Conservation (phyloP, 2,113 vertebrate species). For the Pseudorhombus dupliciocellatus region DNA sequence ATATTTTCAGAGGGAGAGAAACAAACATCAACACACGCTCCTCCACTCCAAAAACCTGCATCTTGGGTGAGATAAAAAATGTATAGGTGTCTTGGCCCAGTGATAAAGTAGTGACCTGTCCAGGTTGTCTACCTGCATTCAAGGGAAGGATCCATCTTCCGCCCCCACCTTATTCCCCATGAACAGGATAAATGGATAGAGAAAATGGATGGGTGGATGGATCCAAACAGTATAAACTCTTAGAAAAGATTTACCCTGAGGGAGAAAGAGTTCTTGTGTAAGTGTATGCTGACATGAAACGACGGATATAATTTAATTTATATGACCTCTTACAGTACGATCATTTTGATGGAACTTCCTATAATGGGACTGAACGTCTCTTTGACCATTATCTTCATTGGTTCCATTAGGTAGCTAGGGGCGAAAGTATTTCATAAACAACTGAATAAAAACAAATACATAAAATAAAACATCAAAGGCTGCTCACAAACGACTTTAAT, state of each 20-base stretch:
- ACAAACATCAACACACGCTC: constrained; percentile 11
- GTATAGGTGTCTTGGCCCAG: constrained; percentile 2
- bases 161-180: neutral
- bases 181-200: neutral
- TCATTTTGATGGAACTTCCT: neutral
- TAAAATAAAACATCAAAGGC: neutral
- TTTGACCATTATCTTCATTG: neutral
- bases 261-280: neutral
- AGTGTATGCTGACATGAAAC: neutral
- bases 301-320: neutral
- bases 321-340: too few species aligned
- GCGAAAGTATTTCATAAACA: neutral
- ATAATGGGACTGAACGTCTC: neutral
- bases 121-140: constrained; percentile 21
- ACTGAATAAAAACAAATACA: neutral
- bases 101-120: neutral
- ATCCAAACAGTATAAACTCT: constrained; percentile 1
- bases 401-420: neutral
- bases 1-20: constrained; percentile 4
- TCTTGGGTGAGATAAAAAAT: constrained; percentile 16
- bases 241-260: neutral
- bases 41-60: constrained; percentile 6
- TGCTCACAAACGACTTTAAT: neutral
- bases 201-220: constrained; percentile 4
- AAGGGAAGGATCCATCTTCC: neutral